A percentile compares a stretch with the other conserved stretches of the same genome.
Conservation (phyloP, 2,113 vertebrate genomes). For the Brachyhypopomus occidentalis region DNA sequence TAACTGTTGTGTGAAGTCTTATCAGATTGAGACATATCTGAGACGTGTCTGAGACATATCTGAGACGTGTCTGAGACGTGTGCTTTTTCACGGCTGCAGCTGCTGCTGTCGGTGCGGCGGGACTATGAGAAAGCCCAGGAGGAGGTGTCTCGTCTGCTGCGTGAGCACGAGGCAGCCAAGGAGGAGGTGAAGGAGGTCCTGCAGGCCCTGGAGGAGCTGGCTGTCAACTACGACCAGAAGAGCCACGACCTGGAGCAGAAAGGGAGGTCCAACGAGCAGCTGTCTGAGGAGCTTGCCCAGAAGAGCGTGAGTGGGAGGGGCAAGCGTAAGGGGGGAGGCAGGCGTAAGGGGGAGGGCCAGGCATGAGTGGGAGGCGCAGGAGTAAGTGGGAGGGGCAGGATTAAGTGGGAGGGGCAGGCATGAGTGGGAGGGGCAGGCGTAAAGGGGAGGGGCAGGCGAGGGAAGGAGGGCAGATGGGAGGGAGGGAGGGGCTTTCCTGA, state of each 20-base stretch:
- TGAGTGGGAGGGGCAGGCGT: constrained; percentile 46
- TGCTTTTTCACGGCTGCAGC: constrained; percentile 61
- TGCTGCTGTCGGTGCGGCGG: constrained; percentile 82
- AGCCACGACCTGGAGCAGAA: constrained; percentile 88
- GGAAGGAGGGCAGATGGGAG: too few relatives aligned
- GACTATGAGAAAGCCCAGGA: constrained; percentile 89
- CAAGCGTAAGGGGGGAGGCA: background rate
- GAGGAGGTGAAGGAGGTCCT: constrained; percentile 90
- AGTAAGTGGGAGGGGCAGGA: too few relatives aligned
- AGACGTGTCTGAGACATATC: too few relatives aligned
- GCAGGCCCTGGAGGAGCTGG: constrained; percentile 86
- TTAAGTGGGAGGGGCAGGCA: too few relatives aligned
- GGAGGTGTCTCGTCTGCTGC: constrained; percentile 83
- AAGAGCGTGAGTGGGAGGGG: constrained; percentile 71
- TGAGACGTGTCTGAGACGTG: too few relatives aligned
- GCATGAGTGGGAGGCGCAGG: too few relatives aligned
- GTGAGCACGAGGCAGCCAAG: constrained; percentile 85
- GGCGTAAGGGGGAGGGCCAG: background rate
- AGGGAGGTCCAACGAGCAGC: constrained; percentile 79
- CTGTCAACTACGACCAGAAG: constrained; percentile 90
- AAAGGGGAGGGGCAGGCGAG: too few relatives aligned
- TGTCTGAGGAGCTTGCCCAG: constrained; percentile 83
- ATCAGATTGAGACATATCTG: too few relatives aligned
- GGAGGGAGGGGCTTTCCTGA: background rate
- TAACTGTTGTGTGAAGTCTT: too few relatives aligned